Percentiles rank a stretch among this genome's conserved stretches.
Evolutionary conservation across 2,113 vertebrate genomes (phyloP).

Genomic region (Burhinus bistriatus): DNA sequence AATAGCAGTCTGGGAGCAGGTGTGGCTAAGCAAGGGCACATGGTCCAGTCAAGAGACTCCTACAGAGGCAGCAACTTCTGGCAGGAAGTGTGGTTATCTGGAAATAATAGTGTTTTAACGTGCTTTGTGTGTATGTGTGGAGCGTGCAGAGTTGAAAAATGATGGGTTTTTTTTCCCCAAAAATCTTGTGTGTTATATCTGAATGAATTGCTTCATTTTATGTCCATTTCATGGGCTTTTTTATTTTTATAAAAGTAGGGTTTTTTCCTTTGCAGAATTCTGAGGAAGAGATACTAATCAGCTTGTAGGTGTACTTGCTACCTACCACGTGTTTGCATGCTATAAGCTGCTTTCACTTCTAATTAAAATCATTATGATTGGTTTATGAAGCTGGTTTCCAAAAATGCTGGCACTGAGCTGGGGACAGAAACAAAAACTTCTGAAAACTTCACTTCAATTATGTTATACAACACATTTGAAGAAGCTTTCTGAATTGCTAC

Average conservation of each 20-base stretch:
- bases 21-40: background rate
- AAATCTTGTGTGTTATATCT: background rate
- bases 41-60: background rate
- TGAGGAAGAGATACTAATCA: background rate
- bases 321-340: background rate
- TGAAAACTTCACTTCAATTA: background rate
- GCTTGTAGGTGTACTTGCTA: background rate
- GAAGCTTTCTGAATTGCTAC: background rate
- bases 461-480: background rate
- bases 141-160: background rate
- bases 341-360: background rate
- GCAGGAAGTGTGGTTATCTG: background rate
- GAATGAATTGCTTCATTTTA: background rate
- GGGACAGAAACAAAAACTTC: background rate
- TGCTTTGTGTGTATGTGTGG: background rate
- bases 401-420: background rate
- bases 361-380: background rate
- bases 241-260: background rate
- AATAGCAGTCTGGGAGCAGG: background rate
- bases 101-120: background rate
- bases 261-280: background rate
- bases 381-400: background rate
- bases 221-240: background rate
- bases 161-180: rapidly evolving
- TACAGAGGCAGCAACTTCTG: background rate